A percentile compares a stretch with the other conserved stretches of the same genome.
Evolutionary conservation across 1,140 invertebrate genomes (phyloP).

Genomic region (Trachelipus rathkii): DNA sequence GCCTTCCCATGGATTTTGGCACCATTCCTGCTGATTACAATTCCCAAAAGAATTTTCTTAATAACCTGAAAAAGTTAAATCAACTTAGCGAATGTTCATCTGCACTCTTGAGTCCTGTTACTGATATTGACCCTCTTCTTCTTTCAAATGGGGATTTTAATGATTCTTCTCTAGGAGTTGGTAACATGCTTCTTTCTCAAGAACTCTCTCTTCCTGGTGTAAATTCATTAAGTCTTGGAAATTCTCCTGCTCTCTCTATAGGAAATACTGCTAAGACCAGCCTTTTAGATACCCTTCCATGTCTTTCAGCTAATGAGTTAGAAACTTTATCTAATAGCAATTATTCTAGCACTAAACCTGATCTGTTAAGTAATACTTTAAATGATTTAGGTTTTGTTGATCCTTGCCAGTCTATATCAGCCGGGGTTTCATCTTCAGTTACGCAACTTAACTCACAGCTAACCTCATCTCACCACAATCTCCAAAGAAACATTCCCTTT

Average conservation of each 20-base stretch:
- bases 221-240: not conserved
- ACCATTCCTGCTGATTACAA: conserved; percentile 32
- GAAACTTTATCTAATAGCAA: not conserved
- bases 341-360: not conserved
- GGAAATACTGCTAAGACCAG: not conserved
- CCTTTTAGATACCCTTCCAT: not conserved
- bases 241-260: not conserved
- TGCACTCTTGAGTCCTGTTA: conserved; percentile 30
- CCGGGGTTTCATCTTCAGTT: not conserved
- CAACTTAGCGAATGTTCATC: conserved; percentile 37
- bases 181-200: conserved; percentile 30
- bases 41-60: conserved; percentile 42
- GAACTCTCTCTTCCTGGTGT: conserved; percentile 19
- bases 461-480: not conserved
- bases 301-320: not conserved
- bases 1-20: conserved; percentile 32
- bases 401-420: not conserved
- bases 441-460: not conserved
- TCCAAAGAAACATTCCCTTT: not conserved
- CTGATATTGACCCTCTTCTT: conserved; percentile 37
- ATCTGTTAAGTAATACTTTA: not conserved
- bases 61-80: conserved; percentile 39
- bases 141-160: conserved; percentile 33
- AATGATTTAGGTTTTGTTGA: not conserved
- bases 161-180: conserved; percentile 32